Base-by-base conservation (phyloP, 2,113 vertebrate species). In the Ascaphus truei region DNA sequence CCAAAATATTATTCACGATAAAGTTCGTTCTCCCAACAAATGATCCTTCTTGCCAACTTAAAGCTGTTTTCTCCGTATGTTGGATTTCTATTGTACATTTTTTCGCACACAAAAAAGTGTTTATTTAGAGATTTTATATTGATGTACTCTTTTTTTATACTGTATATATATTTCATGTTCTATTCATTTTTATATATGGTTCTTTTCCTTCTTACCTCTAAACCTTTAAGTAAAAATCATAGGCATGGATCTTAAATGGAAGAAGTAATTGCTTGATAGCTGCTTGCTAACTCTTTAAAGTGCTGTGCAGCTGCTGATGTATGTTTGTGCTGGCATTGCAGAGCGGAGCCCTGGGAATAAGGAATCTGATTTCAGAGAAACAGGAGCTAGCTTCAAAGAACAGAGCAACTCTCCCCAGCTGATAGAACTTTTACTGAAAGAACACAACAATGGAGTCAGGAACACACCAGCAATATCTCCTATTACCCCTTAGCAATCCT, bases 321-420 rank as follows among this genome's bases (percentile, higher is more conserved):
- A 69, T 89, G 83, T 88, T 92, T 92, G 81, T 87, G 74, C 84
- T 92, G 87, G 80, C 84, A 83, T 82, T 86, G 68, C 63, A 52
- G 83, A 90, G 73, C 73, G 72, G 79, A 82, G 80, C 78, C 75
- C 78, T 85, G 83, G 82, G 82, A 90, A 90, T 84, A 88, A 69
- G 78, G 83, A 90, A 85, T 88, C 83, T 86, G 80, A 86, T 90
- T 90, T 88, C 80, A 85, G 80, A 89, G 89, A 92, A 92, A 88
- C 75, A 81, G 86, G 81, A 93, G 77, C 85, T 86, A 65, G 72
- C 84, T 92, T 92, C 85, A 91, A 91, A 92, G 85, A 86, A 80
- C 71, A 81, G 77, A 83, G 80, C 82, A 82, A 76, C 77, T 83
- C 79, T 89, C 84, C 83, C 81, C 79, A 86, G 81, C 85, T 86